Conservation (phyloP, 2,888 invertebrate species). For the Hydrotaea diabolus region DNA sequence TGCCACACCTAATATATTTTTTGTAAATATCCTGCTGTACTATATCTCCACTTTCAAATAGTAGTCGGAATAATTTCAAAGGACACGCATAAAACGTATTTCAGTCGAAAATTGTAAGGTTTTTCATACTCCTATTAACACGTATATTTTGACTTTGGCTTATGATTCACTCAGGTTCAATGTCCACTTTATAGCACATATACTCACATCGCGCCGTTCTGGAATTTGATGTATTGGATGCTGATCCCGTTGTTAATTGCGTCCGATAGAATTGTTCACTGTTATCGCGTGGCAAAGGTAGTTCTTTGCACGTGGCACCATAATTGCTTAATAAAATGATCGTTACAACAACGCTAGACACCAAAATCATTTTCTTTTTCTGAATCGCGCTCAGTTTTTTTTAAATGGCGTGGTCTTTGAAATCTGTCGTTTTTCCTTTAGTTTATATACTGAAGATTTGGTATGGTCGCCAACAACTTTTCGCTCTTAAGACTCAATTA, state of each 20-base stretch:
- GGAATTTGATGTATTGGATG: conserved; percentile 34
- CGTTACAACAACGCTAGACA: conserved; percentile 11
- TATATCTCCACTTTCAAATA: no score
- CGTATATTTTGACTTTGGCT: conserved; percentile 2
- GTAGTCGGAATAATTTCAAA: no score
- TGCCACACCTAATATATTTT: no score
- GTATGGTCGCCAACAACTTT: conserved; percentile 56
- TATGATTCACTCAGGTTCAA: neutral
- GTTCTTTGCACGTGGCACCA: conserved; percentile 39
- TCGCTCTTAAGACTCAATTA: conserved; percentile 65
- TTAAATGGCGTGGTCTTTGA: neutral
- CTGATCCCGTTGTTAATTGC: neutral
- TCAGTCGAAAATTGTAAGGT: no score
- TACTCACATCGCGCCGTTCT: conserved; percentile 65
- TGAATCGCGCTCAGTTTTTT: neutral
- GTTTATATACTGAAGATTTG: conserved; percentile 59
- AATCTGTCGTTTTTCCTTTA: conserved; percentile 43
- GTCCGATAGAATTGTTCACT: conserved; percentile 28
- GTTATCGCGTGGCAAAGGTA: conserved; percentile 1
- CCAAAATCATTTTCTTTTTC: conserved; percentile 66
- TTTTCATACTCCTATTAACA: no score
- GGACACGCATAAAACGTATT: no score
- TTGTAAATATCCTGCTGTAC: no score
- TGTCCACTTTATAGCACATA: neutral
- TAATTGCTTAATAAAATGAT: conserved; percentile 43